Evolutionary conservation across 2,888 invertebrate genomes (phyloP).

Genomic region (Gibbula magus): DNA sequence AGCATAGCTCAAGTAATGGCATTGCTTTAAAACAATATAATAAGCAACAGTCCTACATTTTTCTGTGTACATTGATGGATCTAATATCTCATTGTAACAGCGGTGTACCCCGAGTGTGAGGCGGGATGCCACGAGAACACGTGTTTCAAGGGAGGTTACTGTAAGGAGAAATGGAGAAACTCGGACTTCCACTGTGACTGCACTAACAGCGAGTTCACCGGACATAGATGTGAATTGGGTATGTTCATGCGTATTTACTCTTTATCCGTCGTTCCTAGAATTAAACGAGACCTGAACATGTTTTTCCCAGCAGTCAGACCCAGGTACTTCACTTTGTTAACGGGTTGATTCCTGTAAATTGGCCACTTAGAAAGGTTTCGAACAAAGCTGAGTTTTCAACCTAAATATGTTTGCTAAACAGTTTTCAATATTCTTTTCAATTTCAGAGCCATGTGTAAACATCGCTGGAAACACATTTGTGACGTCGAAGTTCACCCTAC

Average conservation of each 20-base stretch:
- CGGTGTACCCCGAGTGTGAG: slow-evolving; percentile 54
- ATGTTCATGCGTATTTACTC: slow-evolving; percentile 21
- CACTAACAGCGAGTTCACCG: slow-evolving; percentile 57
- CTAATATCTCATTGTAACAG: slow-evolving; percentile 29
- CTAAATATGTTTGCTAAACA: too few species aligned
- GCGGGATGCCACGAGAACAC: slow-evolving; percentile 57
- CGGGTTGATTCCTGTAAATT: too few species aligned
- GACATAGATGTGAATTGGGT: slow-evolving; percentile 63
- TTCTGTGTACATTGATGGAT: neutral
- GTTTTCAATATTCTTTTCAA: neutral
- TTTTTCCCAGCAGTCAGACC: too few species aligned
- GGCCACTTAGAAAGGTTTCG: too few species aligned
- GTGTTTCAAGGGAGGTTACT: slow-evolving; percentile 61
- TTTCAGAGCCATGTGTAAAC: slow-evolving; percentile 42
- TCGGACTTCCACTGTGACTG: slow-evolving; percentile 63
- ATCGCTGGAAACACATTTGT: slow-evolving; percentile 56
- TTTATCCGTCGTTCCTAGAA: too few species aligned
- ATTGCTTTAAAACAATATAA: too few species aligned
- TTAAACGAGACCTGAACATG: too few species aligned
- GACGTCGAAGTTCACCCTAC: slow-evolving; percentile 52
- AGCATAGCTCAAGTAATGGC: too few species aligned
- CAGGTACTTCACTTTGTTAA: too few species aligned
- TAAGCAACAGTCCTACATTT: neutral
- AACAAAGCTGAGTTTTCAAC: too few species aligned
- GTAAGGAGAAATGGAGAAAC: slow-evolving; percentile 61